These are phyloP conservation scores for Ascaphus truei DNA, from an alignment of 2,113 vertebrate genomes.

Conservation along the genomic window DNA sequence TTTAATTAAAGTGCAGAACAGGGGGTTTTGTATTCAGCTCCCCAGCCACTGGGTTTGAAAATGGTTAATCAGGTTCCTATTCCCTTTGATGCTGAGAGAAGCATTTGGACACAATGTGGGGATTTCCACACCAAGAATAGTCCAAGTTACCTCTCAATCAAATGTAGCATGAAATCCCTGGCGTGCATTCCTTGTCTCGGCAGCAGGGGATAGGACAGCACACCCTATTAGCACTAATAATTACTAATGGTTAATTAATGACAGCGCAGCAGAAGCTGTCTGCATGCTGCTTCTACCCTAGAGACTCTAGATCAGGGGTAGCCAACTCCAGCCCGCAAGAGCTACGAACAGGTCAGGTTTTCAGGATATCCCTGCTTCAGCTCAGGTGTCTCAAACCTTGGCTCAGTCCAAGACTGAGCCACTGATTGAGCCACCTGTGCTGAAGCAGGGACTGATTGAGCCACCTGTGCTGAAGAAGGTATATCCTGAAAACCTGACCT, in stretches of 20 bases:
- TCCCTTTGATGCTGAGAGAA: constrained; percentile 60
- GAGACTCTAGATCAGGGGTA: background rate
- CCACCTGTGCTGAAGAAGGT: too few relatives aligned
- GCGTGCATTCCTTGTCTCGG: background rate
- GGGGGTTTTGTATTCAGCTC: constrained; percentile 62
- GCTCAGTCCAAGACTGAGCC: too few relatives aligned
- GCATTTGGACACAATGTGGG: constrained; percentile 42
- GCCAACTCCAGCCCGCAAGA: too few relatives aligned
- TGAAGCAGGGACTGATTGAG: too few relatives aligned
- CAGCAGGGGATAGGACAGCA: constrained; percentile 11
- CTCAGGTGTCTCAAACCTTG: too few relatives aligned
- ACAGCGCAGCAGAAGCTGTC: background rate
- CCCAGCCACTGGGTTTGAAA: constrained; percentile 57
- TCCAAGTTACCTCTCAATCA: constrained; percentile 51
- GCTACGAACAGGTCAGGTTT: too few relatives aligned
- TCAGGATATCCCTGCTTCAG: too few relatives aligned
- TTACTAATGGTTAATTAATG: constrained; percentile 28
- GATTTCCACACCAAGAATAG: constrained; percentile 35
- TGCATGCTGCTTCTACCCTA: background rate
- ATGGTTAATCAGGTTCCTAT: constrained; percentile 61
- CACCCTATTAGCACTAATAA: constrained; percentile 10
- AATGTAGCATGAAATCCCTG: constrained; percentile 34
- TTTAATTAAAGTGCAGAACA: constrained; percentile 62
- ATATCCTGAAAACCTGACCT: too few relatives aligned
- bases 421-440: too few relatives aligned